These are phyloP conservation scores for Alaudala cheleensis DNA, from an alignment of 2,113 vertebrate genomes.

Conservation along the genomic window DNA sequence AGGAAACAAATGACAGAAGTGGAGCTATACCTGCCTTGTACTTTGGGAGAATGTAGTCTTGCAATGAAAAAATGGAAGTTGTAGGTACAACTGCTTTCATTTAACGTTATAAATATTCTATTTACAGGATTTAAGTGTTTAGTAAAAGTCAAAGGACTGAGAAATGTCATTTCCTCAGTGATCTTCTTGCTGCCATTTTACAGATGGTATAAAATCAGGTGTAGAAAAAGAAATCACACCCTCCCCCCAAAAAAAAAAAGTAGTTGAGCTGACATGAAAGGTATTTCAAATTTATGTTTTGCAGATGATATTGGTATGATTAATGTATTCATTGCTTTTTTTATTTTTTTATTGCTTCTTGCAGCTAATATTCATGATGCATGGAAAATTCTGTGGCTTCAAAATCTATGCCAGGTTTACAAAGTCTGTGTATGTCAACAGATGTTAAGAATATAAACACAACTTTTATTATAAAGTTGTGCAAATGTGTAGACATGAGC, in stretches of 20 bases:
- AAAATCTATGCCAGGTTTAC: conserved; percentile 77
- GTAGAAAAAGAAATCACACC: conserved; percentile 16
- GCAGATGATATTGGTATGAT: conserved; percentile 77
- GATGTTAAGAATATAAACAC: conserved; percentile 76
- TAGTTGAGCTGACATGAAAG: conserved; percentile 62
- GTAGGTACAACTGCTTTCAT: conserved; percentile 33
- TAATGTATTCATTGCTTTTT: conserved; percentile 66
- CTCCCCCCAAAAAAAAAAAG: not conserved
- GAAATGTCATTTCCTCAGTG: conserved; percentile 66
- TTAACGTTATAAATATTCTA: conserved; percentile 45
- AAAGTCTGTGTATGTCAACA: conserved; percentile 73
- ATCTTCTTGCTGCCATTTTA: conserved; percentile 60
- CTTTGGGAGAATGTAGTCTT: not conserved
- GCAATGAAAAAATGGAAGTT: conserved; percentile 47
- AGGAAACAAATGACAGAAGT: conserved; percentile 5
- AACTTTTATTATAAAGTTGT: conserved; percentile 71
- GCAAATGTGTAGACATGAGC: conserved; percentile 71
- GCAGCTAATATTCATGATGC: conserved; percentile 73
- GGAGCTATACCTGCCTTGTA: not conserved
- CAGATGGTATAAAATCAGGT: conserved; percentile 70
- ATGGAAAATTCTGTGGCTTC: conserved; percentile 75
- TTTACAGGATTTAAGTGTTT: conserved; percentile 60
- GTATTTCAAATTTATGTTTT: conserved; percentile 77
- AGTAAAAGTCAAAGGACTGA: conserved; percentile 51
- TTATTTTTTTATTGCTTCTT: conserved; percentile 65